Conservation (phyloP, 1,140 invertebrate genomes). For the Diabrotica virgifera region DNA sequence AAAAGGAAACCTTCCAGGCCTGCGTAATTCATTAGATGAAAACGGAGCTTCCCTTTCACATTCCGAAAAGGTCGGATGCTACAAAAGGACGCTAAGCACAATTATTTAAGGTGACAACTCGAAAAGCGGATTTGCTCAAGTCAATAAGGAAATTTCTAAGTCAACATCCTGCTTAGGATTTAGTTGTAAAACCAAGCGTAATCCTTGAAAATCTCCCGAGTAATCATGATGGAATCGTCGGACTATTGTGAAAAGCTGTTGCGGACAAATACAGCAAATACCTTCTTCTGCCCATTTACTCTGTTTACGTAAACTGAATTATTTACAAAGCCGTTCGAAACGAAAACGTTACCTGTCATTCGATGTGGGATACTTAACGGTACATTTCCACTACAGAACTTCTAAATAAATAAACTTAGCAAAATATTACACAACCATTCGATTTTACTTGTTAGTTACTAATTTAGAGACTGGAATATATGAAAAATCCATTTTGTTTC, state of each 20-base stretch:
- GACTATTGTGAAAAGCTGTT: slow-evolving; percentile 16
- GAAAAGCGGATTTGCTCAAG: slow-evolving; percentile 6
- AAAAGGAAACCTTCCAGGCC: no score
- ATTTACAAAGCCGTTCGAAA: background rate
- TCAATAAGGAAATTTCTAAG: slow-evolving; percentile 13
- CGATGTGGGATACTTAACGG: background rate
- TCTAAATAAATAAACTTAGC: background rate
- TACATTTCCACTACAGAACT: background rate
- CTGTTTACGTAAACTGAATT: slow-evolving; percentile 9
- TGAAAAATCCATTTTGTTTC: no score
- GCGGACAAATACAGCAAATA: slow-evolving; percentile 12
- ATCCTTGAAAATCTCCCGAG: slow-evolving; percentile 12
- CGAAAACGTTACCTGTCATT: background rate
- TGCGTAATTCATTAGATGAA: no score
- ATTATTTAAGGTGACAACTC: background rate
- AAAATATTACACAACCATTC: background rate
- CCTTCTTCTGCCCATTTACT: slow-evolving; percentile 12
- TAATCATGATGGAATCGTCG: slow-evolving; percentile 14
- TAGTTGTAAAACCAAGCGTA: slow-evolving; percentile 11
- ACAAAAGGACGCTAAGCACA: background rate
- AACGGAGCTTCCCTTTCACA: background rate
- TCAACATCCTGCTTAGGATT: slow-evolving; percentile 13
- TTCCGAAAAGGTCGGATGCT: background rate
- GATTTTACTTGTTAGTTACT: no score
- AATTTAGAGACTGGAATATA: no score